These are phyloP conservation scores for Trididemnum nubilum DNA, from an alignment of 23 tunicate genomes.

Conservation along the genomic window DNA sequence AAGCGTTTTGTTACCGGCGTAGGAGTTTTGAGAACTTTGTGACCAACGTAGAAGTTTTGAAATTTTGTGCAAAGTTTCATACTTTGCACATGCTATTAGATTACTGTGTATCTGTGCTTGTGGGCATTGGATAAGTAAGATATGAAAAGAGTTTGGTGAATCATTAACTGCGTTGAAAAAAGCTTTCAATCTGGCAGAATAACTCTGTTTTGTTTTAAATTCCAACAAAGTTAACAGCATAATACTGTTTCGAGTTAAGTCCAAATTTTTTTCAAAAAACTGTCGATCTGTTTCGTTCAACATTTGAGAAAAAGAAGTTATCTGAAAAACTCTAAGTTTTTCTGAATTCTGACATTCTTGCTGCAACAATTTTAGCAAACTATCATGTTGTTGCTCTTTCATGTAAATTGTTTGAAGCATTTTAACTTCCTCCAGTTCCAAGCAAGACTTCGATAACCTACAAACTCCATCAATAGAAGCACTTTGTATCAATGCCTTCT, in stretches of 20 bases:
- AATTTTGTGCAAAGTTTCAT: constrained; percentile 48
- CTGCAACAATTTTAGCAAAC: not conserved
- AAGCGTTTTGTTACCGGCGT: not conserved
- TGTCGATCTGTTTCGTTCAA: constrained; percentile 56
- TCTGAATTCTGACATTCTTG: not conserved
- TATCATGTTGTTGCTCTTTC: constrained; percentile 52
- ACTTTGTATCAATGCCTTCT: constrained; percentile 43
- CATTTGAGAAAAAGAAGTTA: constrained; percentile 59
- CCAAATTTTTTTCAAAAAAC: constrained; percentile 29
- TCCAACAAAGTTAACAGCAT: constrained; percentile 72
- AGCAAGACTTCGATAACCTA: constrained; percentile 41
- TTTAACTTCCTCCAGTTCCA: constrained; percentile 31
- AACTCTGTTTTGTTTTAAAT: constrained; percentile 62
- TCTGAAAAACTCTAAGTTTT: constrained; percentile 24
- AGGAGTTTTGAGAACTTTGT: too few species aligned
- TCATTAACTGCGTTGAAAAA: constrained; percentile 37
- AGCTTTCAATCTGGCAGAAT: constrained; percentile 29
- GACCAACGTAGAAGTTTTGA: constrained; percentile 11
- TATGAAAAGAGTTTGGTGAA: not conserved
- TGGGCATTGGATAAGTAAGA: constrained; percentile 56
- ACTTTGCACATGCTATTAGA: constrained; percentile 67
- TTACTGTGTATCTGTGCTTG: constrained; percentile 37
- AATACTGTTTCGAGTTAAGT: constrained; percentile 17
- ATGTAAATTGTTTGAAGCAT: constrained; percentile 30
- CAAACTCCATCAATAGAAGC: constrained; percentile 62